A percentile compares a stretch with the other conserved stretches of the same genome.
phyloP scores from a whole-genome alignment of 2,113 vertebrate species.

The Phalacrocorax pelagicus region DNA sequence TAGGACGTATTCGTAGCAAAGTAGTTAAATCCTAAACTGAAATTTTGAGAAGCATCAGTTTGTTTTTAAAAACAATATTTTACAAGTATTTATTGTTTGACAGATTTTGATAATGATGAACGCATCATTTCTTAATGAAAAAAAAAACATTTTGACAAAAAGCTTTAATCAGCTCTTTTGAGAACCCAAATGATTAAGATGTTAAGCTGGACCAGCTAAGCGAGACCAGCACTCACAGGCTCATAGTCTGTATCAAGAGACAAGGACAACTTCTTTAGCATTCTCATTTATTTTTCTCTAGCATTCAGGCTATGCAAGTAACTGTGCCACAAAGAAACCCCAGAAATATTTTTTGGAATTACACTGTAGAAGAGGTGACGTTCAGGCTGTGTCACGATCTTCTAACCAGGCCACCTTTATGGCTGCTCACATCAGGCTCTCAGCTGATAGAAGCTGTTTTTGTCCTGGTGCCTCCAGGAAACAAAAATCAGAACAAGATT shows the following conservation, averaged over 20 bases:
- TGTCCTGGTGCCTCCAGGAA: not conserved
- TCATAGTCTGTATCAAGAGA: not conserved
- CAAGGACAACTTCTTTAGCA: not conserved
- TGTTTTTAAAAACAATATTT: not conserved
- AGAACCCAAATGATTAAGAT: not conserved
- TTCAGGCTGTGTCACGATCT: not conserved
- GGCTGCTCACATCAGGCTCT: not conserved
- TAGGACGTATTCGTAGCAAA: not conserved
- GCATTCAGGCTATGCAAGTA: not conserved
- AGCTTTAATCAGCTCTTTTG: not conserved
- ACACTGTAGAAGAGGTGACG: not conserved
- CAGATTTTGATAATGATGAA: not conserved
- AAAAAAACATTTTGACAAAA: not conserved
- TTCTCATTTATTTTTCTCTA: not conserved
- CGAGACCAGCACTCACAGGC: not conserved
- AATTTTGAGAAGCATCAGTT: not conserved
- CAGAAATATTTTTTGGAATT: not conserved
- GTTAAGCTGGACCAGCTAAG: not conserved
- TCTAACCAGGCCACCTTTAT: not conserved
- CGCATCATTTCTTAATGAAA: not conserved
- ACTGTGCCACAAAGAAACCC: not conserved
- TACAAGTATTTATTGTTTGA: not conserved
- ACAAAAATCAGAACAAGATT: not conserved
- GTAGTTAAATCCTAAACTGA: not conserved
- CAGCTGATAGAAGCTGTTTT: not conserved